These are phyloP conservation scores for Ridgeia piscesae DNA, from an alignment of 1,140 invertebrate species.

Conservation along the genomic window DNA sequence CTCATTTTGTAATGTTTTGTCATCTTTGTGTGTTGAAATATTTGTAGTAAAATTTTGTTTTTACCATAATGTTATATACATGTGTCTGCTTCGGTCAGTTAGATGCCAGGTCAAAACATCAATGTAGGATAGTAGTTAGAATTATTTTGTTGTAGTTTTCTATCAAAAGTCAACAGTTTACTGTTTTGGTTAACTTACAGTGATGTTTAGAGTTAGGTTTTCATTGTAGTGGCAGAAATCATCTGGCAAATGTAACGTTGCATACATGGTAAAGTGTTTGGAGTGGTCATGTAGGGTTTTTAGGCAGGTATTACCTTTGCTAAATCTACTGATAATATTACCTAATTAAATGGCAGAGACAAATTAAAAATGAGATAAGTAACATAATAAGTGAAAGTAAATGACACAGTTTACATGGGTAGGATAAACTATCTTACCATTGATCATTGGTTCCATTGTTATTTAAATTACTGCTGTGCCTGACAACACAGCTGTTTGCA, in stretches of 20 bases:
- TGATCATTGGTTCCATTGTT: too few species aligned
- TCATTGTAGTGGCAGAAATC: not conserved
- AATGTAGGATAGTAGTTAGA: not conserved
- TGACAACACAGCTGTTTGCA: too few species aligned
- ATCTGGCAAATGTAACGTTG: not conserved
- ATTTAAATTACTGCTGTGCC: too few species aligned
- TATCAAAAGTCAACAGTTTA: not conserved
- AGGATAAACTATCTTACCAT: too few species aligned
- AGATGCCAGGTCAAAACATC: not conserved
- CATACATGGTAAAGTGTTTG: not conserved
- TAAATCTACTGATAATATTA: too few species aligned
- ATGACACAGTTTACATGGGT: too few species aligned
- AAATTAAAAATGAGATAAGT: too few species aligned
- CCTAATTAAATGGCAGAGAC: too few species aligned
- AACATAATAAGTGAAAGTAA: too few species aligned
- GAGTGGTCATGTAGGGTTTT: not conserved
- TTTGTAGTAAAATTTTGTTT: not conserved
- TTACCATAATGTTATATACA: not conserved
- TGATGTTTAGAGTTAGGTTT: not conserved
- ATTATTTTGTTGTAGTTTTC: not conserved
- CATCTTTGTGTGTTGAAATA: not conserved
- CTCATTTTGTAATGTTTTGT: not conserved
- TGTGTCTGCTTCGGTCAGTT: not conserved
- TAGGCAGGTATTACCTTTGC: not conserved
- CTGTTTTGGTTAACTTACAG: not conserved